Percentiles rank a stretch among this genome's conserved stretches.
These are phyloP conservation scores for Embidobia sp. DNA, from an alignment of 2,888 invertebrate genomes.

Conservation along the genomic window DNA sequence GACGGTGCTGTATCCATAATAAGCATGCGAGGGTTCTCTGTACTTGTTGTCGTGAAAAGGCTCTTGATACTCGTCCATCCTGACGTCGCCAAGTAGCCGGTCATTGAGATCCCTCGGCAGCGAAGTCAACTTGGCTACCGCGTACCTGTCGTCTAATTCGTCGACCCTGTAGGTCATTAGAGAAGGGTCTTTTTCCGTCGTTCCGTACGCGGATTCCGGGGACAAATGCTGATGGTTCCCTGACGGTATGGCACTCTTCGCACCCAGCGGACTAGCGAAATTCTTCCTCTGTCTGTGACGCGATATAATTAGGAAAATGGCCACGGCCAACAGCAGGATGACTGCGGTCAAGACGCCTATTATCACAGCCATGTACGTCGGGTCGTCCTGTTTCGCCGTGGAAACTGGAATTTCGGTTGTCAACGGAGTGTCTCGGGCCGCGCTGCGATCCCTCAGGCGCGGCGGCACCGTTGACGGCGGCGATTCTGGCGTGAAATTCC, in stretches of 20 bases:
- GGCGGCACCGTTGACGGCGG: slow-evolving; percentile 80
- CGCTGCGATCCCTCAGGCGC: slow-evolving; percentile 74
- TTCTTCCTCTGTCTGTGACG: slow-evolving; percentile 82
- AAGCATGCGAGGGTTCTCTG: slow-evolving; percentile 79
- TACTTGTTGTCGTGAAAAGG: slow-evolving; percentile 80
- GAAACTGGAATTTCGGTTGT: slow-evolving; percentile 80
- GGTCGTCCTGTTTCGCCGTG: slow-evolving; percentile 82
- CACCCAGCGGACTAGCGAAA: slow-evolving; percentile 82
- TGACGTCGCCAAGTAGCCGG: slow-evolving; percentile 79
- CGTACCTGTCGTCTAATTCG: slow-evolving; percentile 83
- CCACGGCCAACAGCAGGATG: slow-evolving; percentile 83
- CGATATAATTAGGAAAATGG: slow-evolving; percentile 83
- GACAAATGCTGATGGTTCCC: slow-evolving; percentile 81
- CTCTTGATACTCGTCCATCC: slow-evolving; percentile 81
- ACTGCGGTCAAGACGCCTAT: slow-evolving; percentile 84
- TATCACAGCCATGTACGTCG: slow-evolving; percentile 83
- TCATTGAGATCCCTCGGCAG: slow-evolving; percentile 79
- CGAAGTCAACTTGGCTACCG: slow-evolving; percentile 78
- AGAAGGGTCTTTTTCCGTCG: slow-evolving; percentile 83
- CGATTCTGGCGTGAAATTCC: slow-evolving; percentile 83
- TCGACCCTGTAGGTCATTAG: slow-evolving; percentile 83
- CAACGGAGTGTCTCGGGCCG: slow-evolving; percentile 70
- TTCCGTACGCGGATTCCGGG: slow-evolving; percentile 83
- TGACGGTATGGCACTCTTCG: slow-evolving; percentile 81
- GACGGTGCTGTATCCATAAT: slow-evolving; percentile 81